phyloP scores from a whole-genome alignment of 2,797 vertebrate genomes.

The Cyclura pinguis region DNA sequence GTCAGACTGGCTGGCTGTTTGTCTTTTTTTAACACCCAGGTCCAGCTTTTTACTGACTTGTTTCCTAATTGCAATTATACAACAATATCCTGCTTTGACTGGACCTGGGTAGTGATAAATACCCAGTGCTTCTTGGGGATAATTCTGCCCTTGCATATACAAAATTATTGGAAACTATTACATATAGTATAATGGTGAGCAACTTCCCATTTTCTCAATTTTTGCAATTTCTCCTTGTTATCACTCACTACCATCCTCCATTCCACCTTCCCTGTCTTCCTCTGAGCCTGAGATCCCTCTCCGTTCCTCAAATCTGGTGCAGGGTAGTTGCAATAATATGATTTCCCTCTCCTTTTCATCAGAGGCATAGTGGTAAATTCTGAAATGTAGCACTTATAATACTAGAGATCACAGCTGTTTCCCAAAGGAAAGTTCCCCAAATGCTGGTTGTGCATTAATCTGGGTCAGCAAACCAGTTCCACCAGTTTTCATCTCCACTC shows the following conservation, averaged over 20 bases:
- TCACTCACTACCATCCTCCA: too few relatives aligned
- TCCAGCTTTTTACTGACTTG: background rate
- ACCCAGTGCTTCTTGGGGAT: background rate
- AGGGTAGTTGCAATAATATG: background rate
- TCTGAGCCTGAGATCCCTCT: background rate
- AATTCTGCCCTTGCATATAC: background rate
- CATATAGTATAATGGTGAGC: background rate
- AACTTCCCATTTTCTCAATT: background rate
- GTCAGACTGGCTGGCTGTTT: background rate
- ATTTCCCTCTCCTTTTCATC: background rate
- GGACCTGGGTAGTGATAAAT: background rate
- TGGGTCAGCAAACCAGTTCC: too few relatives aligned
- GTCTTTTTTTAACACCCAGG: too few relatives aligned
- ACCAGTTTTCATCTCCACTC: too few relatives aligned
- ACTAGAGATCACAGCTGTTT: too few relatives aligned
- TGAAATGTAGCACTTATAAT: too few relatives aligned
- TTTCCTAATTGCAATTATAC: background rate
- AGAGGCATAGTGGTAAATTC: too few relatives aligned
- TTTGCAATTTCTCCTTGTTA: background rate
- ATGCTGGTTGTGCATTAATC: too few relatives aligned
- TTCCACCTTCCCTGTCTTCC: background rate
- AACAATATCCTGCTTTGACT: background rate
- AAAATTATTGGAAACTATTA: background rate
- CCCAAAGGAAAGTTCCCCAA: too few relatives aligned
- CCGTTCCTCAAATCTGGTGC: background rate